Base-by-base conservation (phyloP, 2,888 invertebrate genomes). In the Drosophila meridiana region DNA sequence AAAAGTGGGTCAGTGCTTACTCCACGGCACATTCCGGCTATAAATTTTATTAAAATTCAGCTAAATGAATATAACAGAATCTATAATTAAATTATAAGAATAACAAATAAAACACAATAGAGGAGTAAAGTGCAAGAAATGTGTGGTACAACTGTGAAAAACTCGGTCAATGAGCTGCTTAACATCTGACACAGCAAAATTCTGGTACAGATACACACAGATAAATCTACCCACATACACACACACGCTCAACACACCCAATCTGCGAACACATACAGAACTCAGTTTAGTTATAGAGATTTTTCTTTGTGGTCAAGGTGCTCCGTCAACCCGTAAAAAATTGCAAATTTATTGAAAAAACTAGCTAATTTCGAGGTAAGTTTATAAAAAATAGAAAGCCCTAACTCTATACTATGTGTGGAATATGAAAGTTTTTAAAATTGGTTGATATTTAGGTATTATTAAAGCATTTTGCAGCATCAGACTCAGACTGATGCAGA, bases 271-370 rank as follows among this genome's bases (percentile, higher is more conserved):
- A 48, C 48, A 69, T 32, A 62, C 48, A 70, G 52, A 65, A 60
- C 64, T 52, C 84, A 89, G 75, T 90, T 87, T 82, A 87, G 90
- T 82, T 90, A 73, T 90, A 87, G 87, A 90, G 89, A 89, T 89
- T 85, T 91, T 87, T 84, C 88, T 75, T 83, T 80, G 83, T 83
- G 82, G 83, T 80, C 85, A 83, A 85, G 80, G 87, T 85, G 80
- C 79, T 76, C 68, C 65, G 73, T 78, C 58, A 83, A 90, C 81
- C 82, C 69, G 85, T 92, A 91, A 91, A 92, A 92, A 92, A 92
- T 92, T 92, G 92, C 92, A 92, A 91, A 92, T 92, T 83, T 92
- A 89, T 92, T 92, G 80, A 92, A 92, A 82, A 92, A 92, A 92
- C 89, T 92, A 79, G 91, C 90, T 80, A 92, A 85, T 91, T 92